Percentiles rank a stretch among this genome's conserved stretches.
phyloP scores from a whole-genome alignment of 2,797 vertebrate species.

The Pseudomugil tenellus region DNA sequence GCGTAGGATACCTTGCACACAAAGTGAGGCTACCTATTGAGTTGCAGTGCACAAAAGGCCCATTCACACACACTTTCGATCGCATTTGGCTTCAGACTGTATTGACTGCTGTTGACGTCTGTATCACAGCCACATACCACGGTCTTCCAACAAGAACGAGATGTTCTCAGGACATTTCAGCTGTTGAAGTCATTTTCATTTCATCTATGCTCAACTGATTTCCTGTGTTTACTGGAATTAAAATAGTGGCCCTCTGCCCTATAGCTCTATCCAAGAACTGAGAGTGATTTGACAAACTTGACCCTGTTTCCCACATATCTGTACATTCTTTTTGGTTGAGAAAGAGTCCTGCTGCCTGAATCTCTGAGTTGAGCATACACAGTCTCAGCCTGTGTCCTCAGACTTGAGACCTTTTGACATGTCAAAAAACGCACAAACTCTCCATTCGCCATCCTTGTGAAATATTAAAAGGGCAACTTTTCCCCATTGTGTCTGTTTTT shows the following conservation, averaged over 20 bases:
- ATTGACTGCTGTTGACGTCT: conserved; percentile 33
- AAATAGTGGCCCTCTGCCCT: conserved; percentile 53
- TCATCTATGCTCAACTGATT: conserved; percentile 59
- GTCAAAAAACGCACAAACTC: conserved; percentile 33
- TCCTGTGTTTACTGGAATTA: conserved; percentile 70
- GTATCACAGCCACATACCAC: conserved; percentile 24
- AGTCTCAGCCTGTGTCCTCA: conserved; percentile 32
- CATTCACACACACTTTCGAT: conserved; percentile 42
- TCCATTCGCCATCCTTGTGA: conserved; percentile 1
- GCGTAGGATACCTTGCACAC: conserved; percentile 47
- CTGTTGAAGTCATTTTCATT: conserved; percentile 60
- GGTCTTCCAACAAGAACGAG: conserved; percentile 51
- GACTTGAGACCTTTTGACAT: conserved; percentile 38
- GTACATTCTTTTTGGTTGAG: conserved; percentile 61
- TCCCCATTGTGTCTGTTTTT: no score
- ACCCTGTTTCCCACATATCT: conserved; percentile 53
- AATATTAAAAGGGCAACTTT: conserved; percentile 49
- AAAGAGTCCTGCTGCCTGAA: conserved; percentile 31
- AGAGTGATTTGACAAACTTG: conserved; percentile 39
- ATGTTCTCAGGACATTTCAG: conserved; percentile 58
- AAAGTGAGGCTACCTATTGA: conserved; percentile 49
- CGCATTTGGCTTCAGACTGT: conserved; percentile 32
- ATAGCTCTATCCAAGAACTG: conserved; percentile 41
- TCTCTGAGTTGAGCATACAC: conserved; percentile 33
- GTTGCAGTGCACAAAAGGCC: conserved; percentile 55